Percentiles rank a stretch among this genome's conserved stretches.
phyloP scores from a whole-genome alignment of 2,888 invertebrate genomes.

The Drosophila tanythrix region DNA sequence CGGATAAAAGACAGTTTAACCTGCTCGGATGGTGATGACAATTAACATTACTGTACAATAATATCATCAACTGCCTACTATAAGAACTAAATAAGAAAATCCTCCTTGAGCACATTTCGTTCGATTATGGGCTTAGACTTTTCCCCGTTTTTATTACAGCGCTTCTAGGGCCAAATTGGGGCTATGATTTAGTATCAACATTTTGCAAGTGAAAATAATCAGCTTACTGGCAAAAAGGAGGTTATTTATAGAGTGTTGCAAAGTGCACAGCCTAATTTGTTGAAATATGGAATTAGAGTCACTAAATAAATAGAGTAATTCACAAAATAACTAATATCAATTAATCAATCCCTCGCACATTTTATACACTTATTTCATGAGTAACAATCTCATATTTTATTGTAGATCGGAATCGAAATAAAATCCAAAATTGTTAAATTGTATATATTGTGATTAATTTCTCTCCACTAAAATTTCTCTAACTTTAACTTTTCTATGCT shows the following conservation, averaged over 20 bases:
- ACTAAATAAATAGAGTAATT: background rate
- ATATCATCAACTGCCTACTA: constrained; percentile 47
- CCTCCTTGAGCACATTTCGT: constrained; percentile 46
- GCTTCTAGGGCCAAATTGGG: constrained; percentile 25
- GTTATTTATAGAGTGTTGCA: constrained; percentile 10
- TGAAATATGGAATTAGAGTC: background rate
- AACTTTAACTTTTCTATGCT: background rate
- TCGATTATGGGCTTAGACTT: constrained; percentile 18
- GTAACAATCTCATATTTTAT: background rate
- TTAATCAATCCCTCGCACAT: background rate
- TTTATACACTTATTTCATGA: background rate
- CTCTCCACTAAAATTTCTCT: background rate
- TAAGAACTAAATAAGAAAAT: constrained; percentile 50
- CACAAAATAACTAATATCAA: background rate
- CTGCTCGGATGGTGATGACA: background rate
- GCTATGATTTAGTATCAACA: constrained; percentile 61
- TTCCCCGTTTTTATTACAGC: constrained; percentile 45
- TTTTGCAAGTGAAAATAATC: constrained; percentile 58
- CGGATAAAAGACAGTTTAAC: background rate
- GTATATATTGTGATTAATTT: background rate
- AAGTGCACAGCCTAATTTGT: constrained; percentile 24
- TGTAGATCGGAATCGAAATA: background rate
- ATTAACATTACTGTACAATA: constrained; percentile 34
- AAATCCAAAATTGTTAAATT: background rate
- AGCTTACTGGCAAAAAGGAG: constrained; percentile 18